Conservation (phyloP, 2,113 vertebrate species). For the Paradoxurus hermaphroditus region DNA sequence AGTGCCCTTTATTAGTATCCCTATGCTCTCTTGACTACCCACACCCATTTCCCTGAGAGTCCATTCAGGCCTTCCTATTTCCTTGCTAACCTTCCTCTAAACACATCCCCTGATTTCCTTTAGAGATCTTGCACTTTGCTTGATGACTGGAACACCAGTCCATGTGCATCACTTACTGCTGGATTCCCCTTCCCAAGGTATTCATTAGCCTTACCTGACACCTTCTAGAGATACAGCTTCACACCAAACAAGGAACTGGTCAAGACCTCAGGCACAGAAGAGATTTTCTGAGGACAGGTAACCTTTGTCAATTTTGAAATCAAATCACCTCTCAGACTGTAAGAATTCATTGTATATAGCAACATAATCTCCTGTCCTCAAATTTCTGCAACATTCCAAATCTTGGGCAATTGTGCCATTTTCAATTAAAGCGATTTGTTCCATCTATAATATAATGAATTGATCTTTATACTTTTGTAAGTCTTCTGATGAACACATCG, state of each 20-base stretch:
- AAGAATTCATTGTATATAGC: not conserved
- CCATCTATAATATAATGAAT: not conserved
- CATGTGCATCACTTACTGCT: not conserved
- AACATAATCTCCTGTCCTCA: not conserved
- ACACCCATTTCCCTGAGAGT: not conserved
- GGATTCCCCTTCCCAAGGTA: not conserved
- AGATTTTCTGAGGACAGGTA: not conserved
- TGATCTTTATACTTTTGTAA: not conserved
- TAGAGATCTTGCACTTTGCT: not conserved
- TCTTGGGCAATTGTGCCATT: not conserved
- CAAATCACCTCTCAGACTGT: not conserved
- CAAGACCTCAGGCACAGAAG: not conserved
- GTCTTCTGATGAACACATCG: not conserved
- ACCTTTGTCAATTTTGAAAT: not conserved
- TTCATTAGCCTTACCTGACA: not conserved
- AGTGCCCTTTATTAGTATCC: not conserved
- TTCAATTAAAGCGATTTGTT: not conserved
- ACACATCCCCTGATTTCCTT: not conserved
- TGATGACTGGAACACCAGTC: not conserved
- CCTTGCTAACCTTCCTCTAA: not conserved
- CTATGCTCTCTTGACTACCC: not conserved
- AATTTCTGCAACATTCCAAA: not conserved
- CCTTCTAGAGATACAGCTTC: not conserved
- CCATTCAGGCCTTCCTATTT: not conserved
- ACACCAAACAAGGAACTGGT: not conserved